Base-by-base conservation (phyloP, 30 jellyfish, hydroid and myxozoan genomes). In the Aurelia aurita region DNA sequence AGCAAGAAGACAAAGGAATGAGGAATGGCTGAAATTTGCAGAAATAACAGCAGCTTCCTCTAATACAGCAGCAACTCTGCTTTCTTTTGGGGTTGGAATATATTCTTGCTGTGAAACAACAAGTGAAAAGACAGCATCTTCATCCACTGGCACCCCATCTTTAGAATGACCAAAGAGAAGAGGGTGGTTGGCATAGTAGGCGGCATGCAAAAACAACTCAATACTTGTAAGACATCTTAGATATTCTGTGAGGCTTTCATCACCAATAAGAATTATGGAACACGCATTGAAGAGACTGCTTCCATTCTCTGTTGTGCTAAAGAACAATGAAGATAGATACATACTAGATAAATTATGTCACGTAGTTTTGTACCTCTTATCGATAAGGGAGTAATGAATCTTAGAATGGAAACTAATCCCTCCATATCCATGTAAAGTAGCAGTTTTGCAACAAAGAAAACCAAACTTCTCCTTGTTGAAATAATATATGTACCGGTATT, bases 111-210 rank as follows among this genome's bases (percentile, higher is more conserved):
- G 60, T 0, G 95, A 85, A 1, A 83, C 2, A 0, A 61, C 19
- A n/a, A 8, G 57, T 74, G 84, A 8, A 20, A 72, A 74, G 16
- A 63, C 73, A 44, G 32, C 23, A 27, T 74, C 13, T 21, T 23
- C 49, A 27, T 45, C 74, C 1, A 16, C 0, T 11, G 4, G 1
- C 12, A 0, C 46, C 14, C 84, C 83, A 10, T 71, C 62, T 2
- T 0, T 20, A 27, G n/a, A 39, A 8, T 58, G 75, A 29, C 45
- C 49, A 15, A 1, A 3, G 3, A 85, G 19, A 22, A n/a, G 1
- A 2, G 95, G 86, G 61, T 85, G 95, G 34, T 43, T 23, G 54
- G 78, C 73, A 45, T 73, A 85, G 32, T n/a, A 85, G 4, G 54
- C 18, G 2, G 83, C 12, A 32, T 74, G n/a, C 2, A 2, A 5